Conservation (phyloP, 64 coral and sea anemone species). For the Exaiptasia diaphana region DNA sequence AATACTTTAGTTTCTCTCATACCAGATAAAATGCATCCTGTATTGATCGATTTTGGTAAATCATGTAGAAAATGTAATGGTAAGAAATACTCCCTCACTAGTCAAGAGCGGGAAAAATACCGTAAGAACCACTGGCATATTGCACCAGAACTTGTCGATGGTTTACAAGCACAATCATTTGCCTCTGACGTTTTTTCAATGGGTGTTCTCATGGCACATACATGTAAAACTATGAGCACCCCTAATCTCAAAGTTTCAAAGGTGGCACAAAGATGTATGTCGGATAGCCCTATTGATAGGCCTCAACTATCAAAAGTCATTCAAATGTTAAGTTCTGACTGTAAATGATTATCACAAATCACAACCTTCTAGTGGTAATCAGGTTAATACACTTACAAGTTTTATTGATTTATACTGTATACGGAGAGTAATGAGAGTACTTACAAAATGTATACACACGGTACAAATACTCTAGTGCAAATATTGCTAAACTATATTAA, state of each 20-base stretch:
- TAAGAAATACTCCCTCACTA: not conserved
- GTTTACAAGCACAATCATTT: conserved; percentile 25
- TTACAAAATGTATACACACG: not conserved
- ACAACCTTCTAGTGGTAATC: too few species aligned
- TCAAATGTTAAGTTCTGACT: too few species aligned
- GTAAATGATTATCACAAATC: too few species aligned
- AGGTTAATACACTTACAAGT: too few species aligned
- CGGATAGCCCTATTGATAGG: too few species aligned
- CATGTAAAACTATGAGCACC: conserved; percentile 31
- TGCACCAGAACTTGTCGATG: conserved; percentile 33
- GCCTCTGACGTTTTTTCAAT: conserved; percentile 27
- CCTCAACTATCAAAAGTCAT: too few species aligned
- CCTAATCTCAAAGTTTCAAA: too few species aligned
- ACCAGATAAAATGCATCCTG: not conserved
- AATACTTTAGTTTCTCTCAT: not conserved
- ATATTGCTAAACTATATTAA: too few species aligned
- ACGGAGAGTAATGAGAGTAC: not conserved
- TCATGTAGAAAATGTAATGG: not conserved
- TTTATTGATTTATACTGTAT: too few species aligned
- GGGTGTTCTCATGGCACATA: not conserved
- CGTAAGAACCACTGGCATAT: conserved; percentile 27
- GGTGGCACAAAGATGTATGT: too few species aligned
- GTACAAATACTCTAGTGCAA: not conserved
- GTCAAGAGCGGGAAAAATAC: conserved; percentile 19
- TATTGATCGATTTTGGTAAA: conserved; percentile 42